These are phyloP conservation scores for Triplophysa tibetana DNA, from an alignment of 2,113 vertebrate species.

Conservation along the genomic window DNA sequence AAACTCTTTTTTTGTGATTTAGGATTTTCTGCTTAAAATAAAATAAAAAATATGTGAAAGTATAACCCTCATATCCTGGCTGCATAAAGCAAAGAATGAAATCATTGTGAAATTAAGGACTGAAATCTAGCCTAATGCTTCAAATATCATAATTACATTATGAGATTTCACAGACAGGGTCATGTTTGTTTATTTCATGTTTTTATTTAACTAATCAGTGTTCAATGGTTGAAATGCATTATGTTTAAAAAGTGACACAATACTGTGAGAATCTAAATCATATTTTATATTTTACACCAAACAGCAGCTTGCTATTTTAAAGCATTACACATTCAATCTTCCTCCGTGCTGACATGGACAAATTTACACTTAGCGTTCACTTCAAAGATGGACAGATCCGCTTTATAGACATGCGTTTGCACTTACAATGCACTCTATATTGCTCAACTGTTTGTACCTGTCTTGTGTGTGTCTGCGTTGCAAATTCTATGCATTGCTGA, in stretches of 20 bases:
- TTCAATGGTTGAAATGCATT: not conserved
- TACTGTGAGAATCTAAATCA: conserved; percentile 21
- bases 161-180: too few relatives aligned
- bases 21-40: too few relatives aligned
- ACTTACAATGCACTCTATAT: conserved; percentile 11
- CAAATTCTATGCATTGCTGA: conserved; percentile 54
- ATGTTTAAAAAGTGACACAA: too few relatives aligned
- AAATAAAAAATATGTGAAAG: too few relatives aligned
- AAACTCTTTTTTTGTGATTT: too few relatives aligned
- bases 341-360: conserved; percentile 64
- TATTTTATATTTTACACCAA: conserved; percentile 48
- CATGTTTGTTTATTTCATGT: not conserved
- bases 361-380: conserved; percentile 64
- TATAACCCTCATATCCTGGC: too few relatives aligned
- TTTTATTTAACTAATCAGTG: too few relatives aligned
- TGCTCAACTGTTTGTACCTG: conserved; percentile 30
- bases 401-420: conserved; percentile 38
- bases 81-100: too few relatives aligned
- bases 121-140: too few relatives aligned
- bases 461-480: conserved; percentile 29
- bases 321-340: conserved; percentile 59
- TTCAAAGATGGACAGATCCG: conserved; percentile 43
- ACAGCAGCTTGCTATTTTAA: conserved; percentile 59
- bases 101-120: too few relatives aligned
- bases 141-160: too few relatives aligned